These are phyloP conservation scores for Drosophila mayri DNA, from an alignment of 1,140 invertebrate genomes.

Conservation along the genomic window DNA sequence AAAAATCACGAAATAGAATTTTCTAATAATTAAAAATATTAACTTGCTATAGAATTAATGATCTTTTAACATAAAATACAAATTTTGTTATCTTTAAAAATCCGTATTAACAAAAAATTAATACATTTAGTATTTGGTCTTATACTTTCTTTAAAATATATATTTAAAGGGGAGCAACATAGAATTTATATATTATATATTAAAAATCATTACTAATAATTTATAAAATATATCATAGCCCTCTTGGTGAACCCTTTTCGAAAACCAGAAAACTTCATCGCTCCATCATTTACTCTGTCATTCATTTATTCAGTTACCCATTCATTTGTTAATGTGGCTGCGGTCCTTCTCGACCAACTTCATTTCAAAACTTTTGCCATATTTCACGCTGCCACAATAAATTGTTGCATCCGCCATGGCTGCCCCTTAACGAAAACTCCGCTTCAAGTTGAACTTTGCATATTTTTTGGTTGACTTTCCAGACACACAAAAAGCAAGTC, in stretches of 20 bases:
- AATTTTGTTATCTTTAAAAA: no score
- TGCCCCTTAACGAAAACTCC: neutral
- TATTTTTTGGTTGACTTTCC: slow-evolving; percentile 23
- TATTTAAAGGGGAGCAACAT: no score
- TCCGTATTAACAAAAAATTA: no score
- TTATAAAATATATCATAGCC: neutral
- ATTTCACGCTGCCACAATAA: slow-evolving; percentile 72
- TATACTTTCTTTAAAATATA: no score
- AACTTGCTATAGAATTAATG: no score
- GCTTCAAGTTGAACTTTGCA: slow-evolving; percentile 15
- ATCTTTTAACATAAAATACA: no score
- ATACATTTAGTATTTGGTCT: no score
- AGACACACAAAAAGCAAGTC: neutral
- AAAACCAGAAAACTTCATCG: slow-evolving; percentile 49
- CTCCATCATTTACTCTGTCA: slow-evolving; percentile 31
- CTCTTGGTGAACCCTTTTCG: neutral
- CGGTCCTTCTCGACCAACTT: slow-evolving; percentile 53
- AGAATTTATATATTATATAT: no score
- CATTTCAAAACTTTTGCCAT: slow-evolving; percentile 75
- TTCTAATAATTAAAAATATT: no score
- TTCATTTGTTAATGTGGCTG: slow-evolving; percentile 55
- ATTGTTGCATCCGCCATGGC: slow-evolving; percentile 46
- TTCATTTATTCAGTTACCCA: slow-evolving; percentile 51
- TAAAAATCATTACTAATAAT: no score
- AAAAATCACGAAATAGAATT: no score